These are phyloP conservation scores for Melinaea marsaeus DNA, from an alignment of 2,888 invertebrate species.

Conservation along the genomic window DNA sequence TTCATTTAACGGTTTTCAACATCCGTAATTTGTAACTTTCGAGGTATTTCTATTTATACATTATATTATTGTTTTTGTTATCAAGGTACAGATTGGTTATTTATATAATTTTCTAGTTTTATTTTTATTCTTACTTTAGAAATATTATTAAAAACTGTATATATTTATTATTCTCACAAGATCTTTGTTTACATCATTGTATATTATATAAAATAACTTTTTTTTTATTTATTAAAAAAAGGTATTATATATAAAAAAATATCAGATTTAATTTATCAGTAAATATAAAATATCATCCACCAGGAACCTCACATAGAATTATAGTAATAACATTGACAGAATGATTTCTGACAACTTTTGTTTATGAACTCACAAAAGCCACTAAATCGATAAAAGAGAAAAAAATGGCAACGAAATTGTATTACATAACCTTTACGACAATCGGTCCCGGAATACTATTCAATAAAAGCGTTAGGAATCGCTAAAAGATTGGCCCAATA, in stretches of 20 bases:
- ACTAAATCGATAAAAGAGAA: constrained; percentile 10
- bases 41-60: not conserved
- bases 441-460: constrained; percentile 55
- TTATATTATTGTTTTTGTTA: not conserved
- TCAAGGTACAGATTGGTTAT: not conserved
- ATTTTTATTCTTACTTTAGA: too few species aligned
- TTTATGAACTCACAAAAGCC: constrained; percentile 11
- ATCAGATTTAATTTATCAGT: too few species aligned
- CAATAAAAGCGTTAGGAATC: constrained; percentile 64
- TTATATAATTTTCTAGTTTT: not conserved
- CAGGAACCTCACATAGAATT: not conserved
- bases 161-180: too few species aligned
- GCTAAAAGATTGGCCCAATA: constrained; percentile 65
- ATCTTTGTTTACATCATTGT: too few species aligned
- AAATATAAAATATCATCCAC: too few species aligned
- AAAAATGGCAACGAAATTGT: constrained; percentile 42
- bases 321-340: not conserved
- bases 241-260: too few species aligned
- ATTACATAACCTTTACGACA: constrained; percentile 53
- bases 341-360: not conserved
- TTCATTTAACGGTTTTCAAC: constrained; percentile 62
- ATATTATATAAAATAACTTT: too few species aligned
- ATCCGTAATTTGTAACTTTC: constrained; percentile 40
- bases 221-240: too few species aligned
- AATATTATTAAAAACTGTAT: too few species aligned